Evolutionary conservation across 2,888 invertebrate species (phyloP).

Genomic region (Machimus rusticus): DNA sequence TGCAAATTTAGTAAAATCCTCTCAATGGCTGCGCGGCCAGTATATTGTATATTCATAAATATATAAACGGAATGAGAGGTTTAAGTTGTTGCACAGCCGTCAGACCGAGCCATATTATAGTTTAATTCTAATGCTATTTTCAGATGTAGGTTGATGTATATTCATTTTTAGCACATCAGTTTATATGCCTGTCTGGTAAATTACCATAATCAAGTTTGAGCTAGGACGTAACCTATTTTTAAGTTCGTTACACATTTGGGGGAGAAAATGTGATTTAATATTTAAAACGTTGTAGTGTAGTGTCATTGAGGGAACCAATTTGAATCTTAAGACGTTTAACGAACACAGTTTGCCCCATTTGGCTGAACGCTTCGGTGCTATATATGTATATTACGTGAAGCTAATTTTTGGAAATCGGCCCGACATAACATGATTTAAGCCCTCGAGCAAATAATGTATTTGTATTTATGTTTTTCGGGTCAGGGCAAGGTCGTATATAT

Average conservation of each 20-base stretch:
- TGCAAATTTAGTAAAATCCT: background rate
- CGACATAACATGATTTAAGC: background rate
- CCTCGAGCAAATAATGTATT: background rate
- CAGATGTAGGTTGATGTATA: background rate
- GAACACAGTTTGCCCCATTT: background rate
- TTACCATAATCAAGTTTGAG: background rate
- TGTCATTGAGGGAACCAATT: background rate
- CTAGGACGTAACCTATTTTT: background rate
- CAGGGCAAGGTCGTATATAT: background rate
- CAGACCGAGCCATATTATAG: background rate
- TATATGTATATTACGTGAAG: background rate
- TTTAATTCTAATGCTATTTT: background rate
- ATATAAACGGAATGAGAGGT: background rate
- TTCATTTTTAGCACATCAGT: background rate
- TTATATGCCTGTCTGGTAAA: background rate
- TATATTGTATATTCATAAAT: too few relatives aligned
- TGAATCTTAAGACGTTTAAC: background rate
- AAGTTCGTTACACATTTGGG: background rate
- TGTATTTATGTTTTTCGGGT: background rate
- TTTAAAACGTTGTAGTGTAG: background rate
- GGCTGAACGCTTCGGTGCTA: background rate
- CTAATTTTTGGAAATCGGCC: background rate
- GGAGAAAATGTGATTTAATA: background rate
- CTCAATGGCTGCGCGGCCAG: background rate
- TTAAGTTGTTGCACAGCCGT: background rate